phyloP scores from a whole-genome alignment of 2,113 vertebrate species.

The Hylia prasina region DNA sequence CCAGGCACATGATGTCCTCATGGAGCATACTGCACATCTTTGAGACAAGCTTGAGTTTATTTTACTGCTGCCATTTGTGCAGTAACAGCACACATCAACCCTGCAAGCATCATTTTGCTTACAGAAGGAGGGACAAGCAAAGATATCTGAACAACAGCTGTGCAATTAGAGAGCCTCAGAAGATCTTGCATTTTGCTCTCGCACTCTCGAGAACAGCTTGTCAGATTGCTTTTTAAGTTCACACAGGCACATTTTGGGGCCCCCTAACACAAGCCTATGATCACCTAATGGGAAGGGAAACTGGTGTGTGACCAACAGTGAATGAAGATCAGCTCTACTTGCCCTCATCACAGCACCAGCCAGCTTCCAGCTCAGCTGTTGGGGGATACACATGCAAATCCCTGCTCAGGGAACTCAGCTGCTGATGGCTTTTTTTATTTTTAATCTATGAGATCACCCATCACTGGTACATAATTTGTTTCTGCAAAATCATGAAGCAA shows the following conservation, averaged over 20 bases:
- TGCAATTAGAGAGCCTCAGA: neutral
- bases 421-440: neutral
- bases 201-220: accelerated
- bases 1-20: neutral
- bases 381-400: neutral
- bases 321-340: neutral
- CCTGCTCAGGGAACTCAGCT: neutral
- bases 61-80: neutral
- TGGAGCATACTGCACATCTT: neutral
- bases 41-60: neutral
- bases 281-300: neutral
- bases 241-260: neutral
- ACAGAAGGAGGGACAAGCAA: neutral
- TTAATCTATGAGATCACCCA: neutral
- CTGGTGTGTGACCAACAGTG: neutral
- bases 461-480: neutral
- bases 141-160: neutral
- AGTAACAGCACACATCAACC: neutral
- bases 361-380: neutral
- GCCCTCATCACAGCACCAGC: neutral
- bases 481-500: slow-evolving; percentile 23
- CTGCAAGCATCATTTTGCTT: neutral
- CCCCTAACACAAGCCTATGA: neutral
- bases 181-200: neutral
- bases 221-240: neutral